These are phyloP conservation scores for Goniozus legneri DNA, from an alignment of 1,140 invertebrate genomes.

Conservation along the genomic window DNA sequence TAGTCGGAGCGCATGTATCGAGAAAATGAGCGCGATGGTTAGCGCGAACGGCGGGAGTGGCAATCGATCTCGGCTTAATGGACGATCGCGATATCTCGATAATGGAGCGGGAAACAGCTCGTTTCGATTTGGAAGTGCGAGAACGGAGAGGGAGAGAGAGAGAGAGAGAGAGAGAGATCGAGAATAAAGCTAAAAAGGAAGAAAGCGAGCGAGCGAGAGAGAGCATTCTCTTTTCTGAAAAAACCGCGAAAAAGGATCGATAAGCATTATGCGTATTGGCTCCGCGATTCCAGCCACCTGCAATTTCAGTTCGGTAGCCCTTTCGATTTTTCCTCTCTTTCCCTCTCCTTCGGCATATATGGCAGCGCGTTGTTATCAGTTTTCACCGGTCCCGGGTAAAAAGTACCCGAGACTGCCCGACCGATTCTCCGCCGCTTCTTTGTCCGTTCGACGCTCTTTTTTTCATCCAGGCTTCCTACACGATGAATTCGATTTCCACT, in stretches of 20 bases:
- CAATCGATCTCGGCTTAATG: constrained; percentile 5
- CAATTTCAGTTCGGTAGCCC: constrained; percentile 4
- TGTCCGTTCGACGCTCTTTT: not conserved
- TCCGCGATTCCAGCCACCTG: constrained; percentile 16
- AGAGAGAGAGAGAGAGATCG: not conserved
- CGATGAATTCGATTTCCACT: too few relatives aligned
- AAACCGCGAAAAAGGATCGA: constrained; percentile 10
- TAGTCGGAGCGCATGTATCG: too few relatives aligned
- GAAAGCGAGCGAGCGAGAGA: not conserved
- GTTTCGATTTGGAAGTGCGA: not conserved
- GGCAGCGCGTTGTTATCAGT: not conserved
- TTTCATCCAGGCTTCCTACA: too few relatives aligned
- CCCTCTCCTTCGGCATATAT: too few relatives aligned
- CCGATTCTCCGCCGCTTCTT: not conserved
- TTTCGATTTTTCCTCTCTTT: not conserved
- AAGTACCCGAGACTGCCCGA: too few relatives aligned
- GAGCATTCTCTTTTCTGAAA: not conserved
- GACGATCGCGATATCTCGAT: constrained; percentile 9
- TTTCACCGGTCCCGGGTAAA: not conserved
- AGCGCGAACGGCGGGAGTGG: too few relatives aligned
- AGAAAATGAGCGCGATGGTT: too few relatives aligned
- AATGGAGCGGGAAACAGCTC: constrained; percentile 3
- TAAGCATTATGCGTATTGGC: constrained; percentile 17
- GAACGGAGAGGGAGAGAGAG: not conserved
- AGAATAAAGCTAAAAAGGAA: too few relatives aligned